Conservation (phyloP, 2,113 vertebrate genomes). For the Alligator sinensis region DNA sequence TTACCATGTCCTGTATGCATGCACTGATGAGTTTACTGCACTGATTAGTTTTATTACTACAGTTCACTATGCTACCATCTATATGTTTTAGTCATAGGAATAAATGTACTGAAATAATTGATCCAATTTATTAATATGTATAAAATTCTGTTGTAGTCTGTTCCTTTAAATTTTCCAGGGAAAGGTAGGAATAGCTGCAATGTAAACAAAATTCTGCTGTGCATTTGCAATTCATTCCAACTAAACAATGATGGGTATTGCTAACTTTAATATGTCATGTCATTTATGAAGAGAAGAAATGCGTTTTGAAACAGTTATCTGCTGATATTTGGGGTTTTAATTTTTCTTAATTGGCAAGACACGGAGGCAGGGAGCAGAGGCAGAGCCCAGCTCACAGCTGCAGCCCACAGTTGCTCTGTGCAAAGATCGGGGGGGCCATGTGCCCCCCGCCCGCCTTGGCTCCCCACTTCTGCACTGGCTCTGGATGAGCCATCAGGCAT, state of each 20-base stretch:
- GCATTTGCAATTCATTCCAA: background rate
- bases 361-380: too few species aligned
- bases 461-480: too few species aligned
- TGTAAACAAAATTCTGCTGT: background rate
- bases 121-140: background rate
- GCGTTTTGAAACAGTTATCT: background rate
- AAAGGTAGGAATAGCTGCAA: background rate
- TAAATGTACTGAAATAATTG: background rate
- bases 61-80: background rate
- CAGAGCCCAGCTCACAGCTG: too few species aligned
- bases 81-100: background rate
- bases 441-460: too few species aligned
- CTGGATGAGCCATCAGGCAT: too few species aligned
- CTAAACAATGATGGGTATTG: background rate
- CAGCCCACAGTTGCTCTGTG: too few species aligned
- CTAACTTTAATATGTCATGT: background rate
- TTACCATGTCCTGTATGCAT: background rate
- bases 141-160: background rate
- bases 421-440: too few species aligned
- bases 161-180: background rate
- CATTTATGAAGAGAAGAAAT: background rate
- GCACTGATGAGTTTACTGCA: background rate
- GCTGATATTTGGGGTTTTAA: background rate
- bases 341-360: background rate
- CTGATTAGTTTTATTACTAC: background rate